phyloP scores from a whole-genome alignment of 2,113 vertebrate genomes.

The Dicaeum eximium region DNA sequence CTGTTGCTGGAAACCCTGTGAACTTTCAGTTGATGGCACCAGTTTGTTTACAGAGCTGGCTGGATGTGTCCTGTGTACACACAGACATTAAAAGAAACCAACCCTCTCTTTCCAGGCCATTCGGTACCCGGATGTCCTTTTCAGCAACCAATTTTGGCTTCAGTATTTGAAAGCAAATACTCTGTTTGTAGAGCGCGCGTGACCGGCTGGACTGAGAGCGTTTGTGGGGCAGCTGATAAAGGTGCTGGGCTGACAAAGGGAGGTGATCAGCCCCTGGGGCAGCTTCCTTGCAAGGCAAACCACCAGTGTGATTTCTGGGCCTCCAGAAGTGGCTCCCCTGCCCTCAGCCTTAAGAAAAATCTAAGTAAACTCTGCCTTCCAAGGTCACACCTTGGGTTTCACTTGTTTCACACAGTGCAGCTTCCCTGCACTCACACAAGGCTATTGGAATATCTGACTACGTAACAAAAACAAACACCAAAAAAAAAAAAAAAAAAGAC shows the following conservation, averaged over 20 bases:
- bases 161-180: not conserved
- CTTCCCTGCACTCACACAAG: not conserved
- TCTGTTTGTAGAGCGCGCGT: fast-evolving
- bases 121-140: not conserved
- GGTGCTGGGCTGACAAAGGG: not conserved
- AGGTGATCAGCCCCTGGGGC: fast-evolving
- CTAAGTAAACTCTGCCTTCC: not conserved
- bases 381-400: not conserved
- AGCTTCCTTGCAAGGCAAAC: not conserved
- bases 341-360: not conserved
- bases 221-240: not conserved
- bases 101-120: not conserved
- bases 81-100: not conserved
- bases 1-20: not conserved
- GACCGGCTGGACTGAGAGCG: fast-evolving
- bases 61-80: not conserved
- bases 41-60: not conserved
- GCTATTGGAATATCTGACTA: fast-evolving
- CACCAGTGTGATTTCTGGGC: not conserved
- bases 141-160: not conserved
- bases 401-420: not conserved
- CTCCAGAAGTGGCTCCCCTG: not conserved
- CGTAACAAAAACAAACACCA: not conserved
- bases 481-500: not conserved
- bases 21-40: not conserved